These are phyloP conservation scores for Halictus quadricinctus DNA, from an alignment of 2,888 invertebrate species.

Conservation along the genomic window DNA sequence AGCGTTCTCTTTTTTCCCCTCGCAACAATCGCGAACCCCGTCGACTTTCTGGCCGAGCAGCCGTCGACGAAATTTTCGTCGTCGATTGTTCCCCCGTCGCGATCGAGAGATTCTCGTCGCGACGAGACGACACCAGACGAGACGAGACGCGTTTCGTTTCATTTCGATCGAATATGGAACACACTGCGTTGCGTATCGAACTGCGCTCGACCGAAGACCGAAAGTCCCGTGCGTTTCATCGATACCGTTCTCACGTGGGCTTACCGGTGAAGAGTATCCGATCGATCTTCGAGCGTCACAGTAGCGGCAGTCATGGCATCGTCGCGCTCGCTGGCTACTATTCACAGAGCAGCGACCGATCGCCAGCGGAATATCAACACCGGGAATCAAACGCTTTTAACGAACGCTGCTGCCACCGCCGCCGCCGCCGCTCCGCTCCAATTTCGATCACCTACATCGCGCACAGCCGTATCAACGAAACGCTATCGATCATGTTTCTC, in stretches of 20 bases:
- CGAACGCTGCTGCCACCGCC: slow-evolving; percentile 50
- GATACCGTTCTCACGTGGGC: slow-evolving; percentile 61
- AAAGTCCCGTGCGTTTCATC: slow-evolving; percentile 56
- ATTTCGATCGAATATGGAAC: slow-evolving; percentile 60
- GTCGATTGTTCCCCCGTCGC: slow-evolving; percentile 19
- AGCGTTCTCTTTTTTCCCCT: slow-evolving; percentile 26
- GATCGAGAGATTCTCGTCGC: background rate
- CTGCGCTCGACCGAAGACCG: slow-evolving; percentile 11
- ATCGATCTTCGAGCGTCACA: slow-evolving; percentile 72
- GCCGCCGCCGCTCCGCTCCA: slow-evolving; percentile 50
- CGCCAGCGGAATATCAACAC: slow-evolving; percentile 76
- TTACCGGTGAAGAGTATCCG: slow-evolving; percentile 68
- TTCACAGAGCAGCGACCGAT: slow-evolving; percentile 69
- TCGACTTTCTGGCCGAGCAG: slow-evolving; percentile 1
- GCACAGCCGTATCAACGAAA: slow-evolving; percentile 48
- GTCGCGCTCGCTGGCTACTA: slow-evolving; percentile 59
- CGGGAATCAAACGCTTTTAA: slow-evolving; percentile 75
- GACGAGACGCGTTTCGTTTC: background rate
- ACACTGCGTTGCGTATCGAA: slow-evolving; percentile 32
- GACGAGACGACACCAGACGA: background rate
- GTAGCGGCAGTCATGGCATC: slow-evolving; percentile 47
- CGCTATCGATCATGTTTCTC: slow-evolving; percentile 53
- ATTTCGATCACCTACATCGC: slow-evolving; percentile 59
- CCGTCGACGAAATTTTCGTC: background rate
- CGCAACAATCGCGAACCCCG: slow-evolving; percentile 9